Evolutionary conservation across 2,797 vertebrate species (phyloP).

Genomic region (Denticeps clupeoides): DNA sequence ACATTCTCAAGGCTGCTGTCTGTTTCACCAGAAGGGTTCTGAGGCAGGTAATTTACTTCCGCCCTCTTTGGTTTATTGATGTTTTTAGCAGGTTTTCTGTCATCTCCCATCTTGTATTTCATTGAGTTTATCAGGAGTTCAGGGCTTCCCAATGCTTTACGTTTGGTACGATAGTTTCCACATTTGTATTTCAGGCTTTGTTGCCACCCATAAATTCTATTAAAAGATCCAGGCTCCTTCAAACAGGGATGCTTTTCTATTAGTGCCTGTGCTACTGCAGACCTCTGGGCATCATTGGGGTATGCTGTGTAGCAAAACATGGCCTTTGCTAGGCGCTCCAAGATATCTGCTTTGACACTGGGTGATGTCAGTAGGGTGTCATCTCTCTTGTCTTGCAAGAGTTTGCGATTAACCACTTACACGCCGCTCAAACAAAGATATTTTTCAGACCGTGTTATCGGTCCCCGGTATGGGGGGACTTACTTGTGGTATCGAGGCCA

Average conservation of each 20-base stretch:
- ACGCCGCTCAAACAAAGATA: too few relatives aligned
- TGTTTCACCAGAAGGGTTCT: constrained; percentile 18
- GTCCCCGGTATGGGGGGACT: too few relatives aligned
- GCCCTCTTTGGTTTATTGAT: constrained; percentile 27
- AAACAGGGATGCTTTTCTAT: constrained; percentile 28
- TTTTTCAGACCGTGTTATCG: too few relatives aligned
- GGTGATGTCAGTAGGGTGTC: constrained; percentile 12
- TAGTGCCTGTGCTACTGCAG: constrained; percentile 24
- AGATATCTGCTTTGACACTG: constrained; percentile 22
- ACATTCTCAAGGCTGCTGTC: constrained; percentile 26
- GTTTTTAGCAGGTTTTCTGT: constrained; percentile 28
- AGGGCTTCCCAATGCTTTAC: constrained; percentile 4
- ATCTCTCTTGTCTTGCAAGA: too few relatives aligned
- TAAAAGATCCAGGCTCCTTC: constrained; percentile 23
- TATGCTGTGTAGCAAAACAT: constrained; percentile 28
- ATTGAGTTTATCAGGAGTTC: constrained; percentile 7
- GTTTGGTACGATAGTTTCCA: constrained; percentile 15
- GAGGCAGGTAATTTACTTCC: constrained; percentile 24
- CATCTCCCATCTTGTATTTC: constrained; percentile 25
- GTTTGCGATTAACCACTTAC: too few relatives aligned
- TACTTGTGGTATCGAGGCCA: too few relatives aligned
- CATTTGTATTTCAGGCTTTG: constrained; percentile 24
- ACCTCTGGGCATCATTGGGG: constrained; percentile 21
- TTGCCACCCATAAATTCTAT: constrained; percentile 27
- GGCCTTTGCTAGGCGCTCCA: constrained; percentile 21